phyloP scores from a whole-genome alignment of 1,140 invertebrate genomes.

The Tetramorium simillimum region DNA sequence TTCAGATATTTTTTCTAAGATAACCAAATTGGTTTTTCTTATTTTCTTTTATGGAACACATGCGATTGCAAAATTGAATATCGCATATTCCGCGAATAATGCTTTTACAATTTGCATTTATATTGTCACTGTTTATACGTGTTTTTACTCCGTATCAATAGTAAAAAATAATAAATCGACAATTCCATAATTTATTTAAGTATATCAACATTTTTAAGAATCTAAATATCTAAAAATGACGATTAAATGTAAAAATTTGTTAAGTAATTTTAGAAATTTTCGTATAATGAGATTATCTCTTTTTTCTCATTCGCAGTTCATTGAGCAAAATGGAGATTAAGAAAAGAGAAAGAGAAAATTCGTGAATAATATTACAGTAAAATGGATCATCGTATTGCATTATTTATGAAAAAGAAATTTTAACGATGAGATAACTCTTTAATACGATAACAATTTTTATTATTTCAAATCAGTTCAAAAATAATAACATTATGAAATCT shows the following conservation, averaged over 20 bases:
- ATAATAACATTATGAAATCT: neutral
- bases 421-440: neutral
- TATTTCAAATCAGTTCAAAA: neutral
- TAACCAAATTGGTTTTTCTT: neutral
- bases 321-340: slow-evolving; percentile 10
- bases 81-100: neutral
- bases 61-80: neutral
- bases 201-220: neutral
- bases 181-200: neutral
- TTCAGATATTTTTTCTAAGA: neutral
- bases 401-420: neutral
- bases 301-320: neutral
- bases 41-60: neutral
- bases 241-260: neutral
- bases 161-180: neutral
- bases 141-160: neutral
- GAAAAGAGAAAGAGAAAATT: neutral
- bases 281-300: slow-evolving; percentile 22
- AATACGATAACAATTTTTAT: neutral
- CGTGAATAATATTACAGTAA: slow-evolving; percentile 5
- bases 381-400: neutral
- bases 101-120: slow-evolving; percentile 2
- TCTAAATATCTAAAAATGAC: neutral
- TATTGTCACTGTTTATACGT: neutral
- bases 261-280: slow-evolving; percentile 1